A percentile compares a stretch with the other conserved stretches of the same genome.
phyloP scores from a whole-genome alignment of 1,140 invertebrate genomes.

The Drosophila orena region DNA sequence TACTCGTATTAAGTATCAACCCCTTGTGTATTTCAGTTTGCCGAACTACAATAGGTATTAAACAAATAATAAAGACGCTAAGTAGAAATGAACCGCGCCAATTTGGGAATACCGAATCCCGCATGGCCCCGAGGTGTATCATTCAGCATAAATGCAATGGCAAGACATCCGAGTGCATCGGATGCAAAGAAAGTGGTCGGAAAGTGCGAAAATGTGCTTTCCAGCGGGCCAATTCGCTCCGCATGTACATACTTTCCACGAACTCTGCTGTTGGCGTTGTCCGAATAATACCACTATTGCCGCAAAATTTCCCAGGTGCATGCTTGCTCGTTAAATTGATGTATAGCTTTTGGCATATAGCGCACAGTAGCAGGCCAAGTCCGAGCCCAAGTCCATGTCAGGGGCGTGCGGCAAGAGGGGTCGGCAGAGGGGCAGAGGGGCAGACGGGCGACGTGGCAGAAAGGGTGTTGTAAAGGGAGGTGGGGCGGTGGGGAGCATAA shows the following conservation, averaged over 20 bases:
- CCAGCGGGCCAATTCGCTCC: slow-evolving; percentile 2
- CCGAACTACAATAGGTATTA: too few relatives aligned
- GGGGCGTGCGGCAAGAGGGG: not conserved
- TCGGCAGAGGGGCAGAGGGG: slow-evolving; percentile 47
- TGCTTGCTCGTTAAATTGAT: slow-evolving; percentile 82
- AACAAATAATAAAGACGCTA: not conserved
- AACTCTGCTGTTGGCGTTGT: slow-evolving; percentile 56
- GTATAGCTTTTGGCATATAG: slow-evolving; percentile 46
- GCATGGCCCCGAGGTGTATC: not conserved
- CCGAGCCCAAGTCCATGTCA: slow-evolving; percentile 10
- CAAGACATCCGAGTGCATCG: not conserved
- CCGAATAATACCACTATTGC: slow-evolving; percentile 73
- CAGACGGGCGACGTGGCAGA: slow-evolving; percentile 48
- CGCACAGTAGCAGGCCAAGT: slow-evolving; percentile 25
- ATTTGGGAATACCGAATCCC: not conserved
- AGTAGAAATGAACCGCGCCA: not conserved
- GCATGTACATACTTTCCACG: slow-evolving; percentile 34
- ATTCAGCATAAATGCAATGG: not conserved
- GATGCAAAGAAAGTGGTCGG: slow-evolving; percentile 5
- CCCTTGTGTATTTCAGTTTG: too few relatives aligned
- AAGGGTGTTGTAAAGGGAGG: not conserved
- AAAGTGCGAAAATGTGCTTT: slow-evolving; percentile 8
- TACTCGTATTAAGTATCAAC: not conserved
- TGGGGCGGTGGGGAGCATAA: slow-evolving; percentile 38
- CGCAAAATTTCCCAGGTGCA: slow-evolving; percentile 79